phyloP scores from a whole-genome alignment of 2,113 vertebrate species.

The Cynopterus brachyotis region DNA sequence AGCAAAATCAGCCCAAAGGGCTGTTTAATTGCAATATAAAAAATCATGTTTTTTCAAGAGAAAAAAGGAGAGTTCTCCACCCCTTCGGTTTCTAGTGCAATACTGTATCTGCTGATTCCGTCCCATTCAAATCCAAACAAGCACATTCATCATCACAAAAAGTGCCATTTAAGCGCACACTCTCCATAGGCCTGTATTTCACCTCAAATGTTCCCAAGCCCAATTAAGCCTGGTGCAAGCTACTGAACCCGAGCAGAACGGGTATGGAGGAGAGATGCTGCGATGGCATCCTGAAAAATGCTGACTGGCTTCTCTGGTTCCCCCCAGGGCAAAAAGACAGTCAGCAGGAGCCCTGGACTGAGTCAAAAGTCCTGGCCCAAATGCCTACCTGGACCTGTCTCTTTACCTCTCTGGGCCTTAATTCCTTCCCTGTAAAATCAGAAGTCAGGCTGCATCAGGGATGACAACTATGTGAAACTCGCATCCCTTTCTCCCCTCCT shows the following conservation, averaged over 20 bases:
- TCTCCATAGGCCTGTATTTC: constrained; percentile 64
- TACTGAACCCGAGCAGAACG: constrained; percentile 46
- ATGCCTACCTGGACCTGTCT: neutral
- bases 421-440: neutral
- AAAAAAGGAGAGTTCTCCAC: constrained; percentile 34
- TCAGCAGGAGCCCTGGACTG: neutral
- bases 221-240: constrained; percentile 67
- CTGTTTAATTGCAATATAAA: constrained; percentile 73
- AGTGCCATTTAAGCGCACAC: constrained; percentile 69
- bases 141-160: constrained; percentile 72
- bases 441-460: neutral
- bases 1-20: constrained; percentile 66
- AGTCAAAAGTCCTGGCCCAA: neutral
- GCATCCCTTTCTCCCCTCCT: no score
- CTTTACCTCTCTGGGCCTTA: neutral
- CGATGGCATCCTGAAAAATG: constrained; percentile 5
- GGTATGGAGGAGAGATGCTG: neutral
- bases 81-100: neutral
- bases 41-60: constrained; percentile 68
- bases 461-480: neutral
- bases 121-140: constrained; percentile 73
- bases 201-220: constrained; percentile 63
- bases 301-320: neutral
- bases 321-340: neutral
- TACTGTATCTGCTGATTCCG: constrained; percentile 78